Evolutionary conservation across 2,797 vertebrate genomes (phyloP).

Genomic region (Cossypha polioptera): DNA sequence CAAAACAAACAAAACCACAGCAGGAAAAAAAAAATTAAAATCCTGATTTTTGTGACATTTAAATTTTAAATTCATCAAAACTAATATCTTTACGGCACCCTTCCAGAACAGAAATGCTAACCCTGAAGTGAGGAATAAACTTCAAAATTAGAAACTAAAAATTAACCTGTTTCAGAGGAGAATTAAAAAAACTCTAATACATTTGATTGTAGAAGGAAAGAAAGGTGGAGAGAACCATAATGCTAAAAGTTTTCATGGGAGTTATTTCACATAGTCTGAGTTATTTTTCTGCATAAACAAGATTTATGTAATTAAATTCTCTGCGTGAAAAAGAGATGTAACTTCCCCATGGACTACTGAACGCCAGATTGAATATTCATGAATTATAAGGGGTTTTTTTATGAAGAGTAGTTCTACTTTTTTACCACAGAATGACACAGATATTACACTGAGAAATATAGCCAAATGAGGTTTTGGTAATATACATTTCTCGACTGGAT

Average conservation of each 20-base stretch:
- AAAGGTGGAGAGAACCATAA: background rate
- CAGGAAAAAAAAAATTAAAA: background rate
- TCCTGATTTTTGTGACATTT: background rate
- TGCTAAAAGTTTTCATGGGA: background rate
- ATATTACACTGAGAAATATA: background rate
- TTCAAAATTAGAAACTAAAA: background rate
- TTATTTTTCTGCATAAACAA: background rate
- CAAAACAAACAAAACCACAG: background rate
- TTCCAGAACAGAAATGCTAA: background rate
- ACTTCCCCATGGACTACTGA: background rate
- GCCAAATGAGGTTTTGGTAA: background rate
- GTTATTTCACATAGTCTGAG: background rate
- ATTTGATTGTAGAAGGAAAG: background rate
- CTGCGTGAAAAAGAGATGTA: background rate
- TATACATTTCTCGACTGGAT: background rate
- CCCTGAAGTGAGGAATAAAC: background rate
- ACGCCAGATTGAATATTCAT: background rate
- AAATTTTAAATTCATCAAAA: background rate
- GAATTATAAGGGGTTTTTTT: background rate
- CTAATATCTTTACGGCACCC: background rate
- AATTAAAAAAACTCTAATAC: background rate
- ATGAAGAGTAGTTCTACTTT: background rate
- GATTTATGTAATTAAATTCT: slow-evolving; percentile 18
- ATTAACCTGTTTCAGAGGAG: background rate
- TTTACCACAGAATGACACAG: background rate